phyloP scores from a whole-genome alignment of 2,113 vertebrate genomes.

The Rutilus rutilus region DNA sequence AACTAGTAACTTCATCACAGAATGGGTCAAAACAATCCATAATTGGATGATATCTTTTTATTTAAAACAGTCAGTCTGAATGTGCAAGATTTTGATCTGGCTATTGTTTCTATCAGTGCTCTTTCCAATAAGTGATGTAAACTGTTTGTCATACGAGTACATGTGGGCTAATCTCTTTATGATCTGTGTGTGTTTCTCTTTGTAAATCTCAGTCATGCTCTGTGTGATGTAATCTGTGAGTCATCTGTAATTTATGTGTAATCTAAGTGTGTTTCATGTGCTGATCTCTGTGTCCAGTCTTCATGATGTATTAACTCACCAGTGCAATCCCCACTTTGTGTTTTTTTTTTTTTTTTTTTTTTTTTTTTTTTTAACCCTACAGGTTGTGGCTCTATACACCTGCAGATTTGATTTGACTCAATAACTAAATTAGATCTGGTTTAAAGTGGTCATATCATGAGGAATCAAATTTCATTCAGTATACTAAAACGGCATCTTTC shows the following conservation, averaged over 20 bases:
- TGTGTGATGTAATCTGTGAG: slow-evolving; percentile 50
- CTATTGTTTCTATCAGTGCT: not conserved
- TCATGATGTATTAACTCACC: slow-evolving; percentile 8
- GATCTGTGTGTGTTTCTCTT: slow-evolving; percentile 47
- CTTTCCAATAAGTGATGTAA: not conserved
- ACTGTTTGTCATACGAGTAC: not conserved
- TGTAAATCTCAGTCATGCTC: slow-evolving; percentile 53
- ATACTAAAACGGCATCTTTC: not conserved
- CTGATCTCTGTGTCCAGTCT: slow-evolving; percentile 16
- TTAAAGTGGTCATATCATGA: slow-evolving; percentile 18
- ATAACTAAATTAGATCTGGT: not conserved
- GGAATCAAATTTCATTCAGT: not conserved
- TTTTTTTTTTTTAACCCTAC: not conserved
- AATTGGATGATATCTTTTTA: not conserved
- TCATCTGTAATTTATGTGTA: slow-evolving; percentile 55
- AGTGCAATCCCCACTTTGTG: not conserved
- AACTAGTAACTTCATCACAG: not conserved
- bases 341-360: not conserved
- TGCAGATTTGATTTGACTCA: not conserved
- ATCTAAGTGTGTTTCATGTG: slow-evolving; percentile 31
- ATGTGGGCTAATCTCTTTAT: slow-evolving; percentile 27
- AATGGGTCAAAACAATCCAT: slow-evolving; percentile 2
- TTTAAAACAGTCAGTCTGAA: not conserved
- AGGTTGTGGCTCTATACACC: slow-evolving; percentile 2
- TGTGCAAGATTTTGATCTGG: not conserved